A percentile compares a stretch with the other conserved stretches of the same genome.
Evolutionary conservation across 53 echinoderm and acorn worm genomes (phyloP).

Genomic region (Arbacia lixula): DNA sequence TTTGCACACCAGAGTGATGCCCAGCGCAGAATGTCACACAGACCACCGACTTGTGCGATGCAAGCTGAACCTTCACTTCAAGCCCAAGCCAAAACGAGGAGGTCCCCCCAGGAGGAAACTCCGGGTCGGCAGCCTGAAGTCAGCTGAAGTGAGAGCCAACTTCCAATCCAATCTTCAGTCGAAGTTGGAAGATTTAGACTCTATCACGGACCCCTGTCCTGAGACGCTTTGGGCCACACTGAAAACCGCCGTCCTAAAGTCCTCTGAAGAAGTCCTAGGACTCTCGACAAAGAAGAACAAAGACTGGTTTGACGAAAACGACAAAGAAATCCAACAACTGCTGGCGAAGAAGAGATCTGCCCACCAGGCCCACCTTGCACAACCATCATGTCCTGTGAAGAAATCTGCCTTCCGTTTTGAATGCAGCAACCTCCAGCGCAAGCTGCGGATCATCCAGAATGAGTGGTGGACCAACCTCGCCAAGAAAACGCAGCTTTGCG

Average conservation of each 20-base stretch:
- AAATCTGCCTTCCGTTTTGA: slow-evolving; percentile 40
- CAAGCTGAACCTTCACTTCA: slow-evolving; percentile 34
- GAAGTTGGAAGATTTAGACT: too few species aligned
- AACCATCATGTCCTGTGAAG: slow-evolving; percentile 34
- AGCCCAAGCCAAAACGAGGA: slow-evolving; percentile 10
- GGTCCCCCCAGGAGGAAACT: too few species aligned
- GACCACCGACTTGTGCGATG: slow-evolving; percentile 50
- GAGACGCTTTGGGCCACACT: too few species aligned
- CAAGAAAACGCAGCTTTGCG: slow-evolving; percentile 34
- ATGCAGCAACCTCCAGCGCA: slow-evolving; percentile 46
- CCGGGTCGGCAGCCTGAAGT: too few species aligned
- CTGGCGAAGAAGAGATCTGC: slow-evolving; percentile 52
- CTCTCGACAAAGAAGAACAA: too few species aligned
- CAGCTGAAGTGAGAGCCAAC: too few species aligned
- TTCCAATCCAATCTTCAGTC: too few species aligned
- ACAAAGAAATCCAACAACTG: slow-evolving; percentile 31
- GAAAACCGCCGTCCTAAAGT: too few species aligned
- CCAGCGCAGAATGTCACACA: slow-evolving; percentile 53
- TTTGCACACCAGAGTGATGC: slow-evolving; percentile 45
- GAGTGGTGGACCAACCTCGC: slow-evolving; percentile 51
- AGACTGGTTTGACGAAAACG: too few species aligned
- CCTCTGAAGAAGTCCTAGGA: too few species aligned
- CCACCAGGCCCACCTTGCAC: slow-evolving; percentile 36
- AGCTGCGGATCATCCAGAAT: slow-evolving; percentile 44
- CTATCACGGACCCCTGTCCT: too few species aligned